A percentile compares a stretch with the other conserved stretches of the same genome.
Evolutionary conservation across 2,113 vertebrate species (phyloP).

Genomic region (Eolophus roseicapilla): DNA sequence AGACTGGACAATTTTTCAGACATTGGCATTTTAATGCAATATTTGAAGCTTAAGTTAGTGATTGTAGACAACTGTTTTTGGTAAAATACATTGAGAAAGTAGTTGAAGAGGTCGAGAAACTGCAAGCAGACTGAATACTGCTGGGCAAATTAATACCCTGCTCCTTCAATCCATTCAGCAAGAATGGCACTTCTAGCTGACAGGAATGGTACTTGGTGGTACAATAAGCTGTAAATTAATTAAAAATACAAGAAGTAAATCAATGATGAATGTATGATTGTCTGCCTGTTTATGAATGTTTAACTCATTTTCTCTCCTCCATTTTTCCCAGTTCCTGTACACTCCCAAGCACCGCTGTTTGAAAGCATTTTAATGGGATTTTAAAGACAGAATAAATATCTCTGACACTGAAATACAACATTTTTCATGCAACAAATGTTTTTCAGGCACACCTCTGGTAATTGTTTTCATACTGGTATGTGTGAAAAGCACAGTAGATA

Average conservation of each 20-base stretch:
- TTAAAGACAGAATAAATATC: neutral
- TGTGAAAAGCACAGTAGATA: neutral
- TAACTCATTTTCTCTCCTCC: neutral
- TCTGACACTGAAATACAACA: neutral
- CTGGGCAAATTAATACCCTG: neutral
- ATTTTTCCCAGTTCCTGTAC: neutral
- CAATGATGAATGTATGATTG: neutral
- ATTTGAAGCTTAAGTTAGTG: neutral
- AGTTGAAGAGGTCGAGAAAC: neutral
- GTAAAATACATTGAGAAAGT: neutral
- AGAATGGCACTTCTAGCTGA: neutral
- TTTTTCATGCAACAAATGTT: neutral
- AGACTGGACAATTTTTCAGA: neutral
- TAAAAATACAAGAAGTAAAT: neutral
- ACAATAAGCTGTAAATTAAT: neutral
- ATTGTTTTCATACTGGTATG: neutral
- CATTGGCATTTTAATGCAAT: neutral
- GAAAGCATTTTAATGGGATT: neutral
- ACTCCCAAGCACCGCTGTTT: neutral
- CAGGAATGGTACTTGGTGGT: neutral
- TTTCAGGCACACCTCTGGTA: neutral
- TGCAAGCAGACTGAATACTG: neutral
- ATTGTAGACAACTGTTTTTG: neutral
- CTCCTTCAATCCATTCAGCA: neutral
- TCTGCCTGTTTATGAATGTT: neutral